Base-by-base conservation (phyloP, 2,888 invertebrate genomes). In the Aethes cnicana region DNA sequence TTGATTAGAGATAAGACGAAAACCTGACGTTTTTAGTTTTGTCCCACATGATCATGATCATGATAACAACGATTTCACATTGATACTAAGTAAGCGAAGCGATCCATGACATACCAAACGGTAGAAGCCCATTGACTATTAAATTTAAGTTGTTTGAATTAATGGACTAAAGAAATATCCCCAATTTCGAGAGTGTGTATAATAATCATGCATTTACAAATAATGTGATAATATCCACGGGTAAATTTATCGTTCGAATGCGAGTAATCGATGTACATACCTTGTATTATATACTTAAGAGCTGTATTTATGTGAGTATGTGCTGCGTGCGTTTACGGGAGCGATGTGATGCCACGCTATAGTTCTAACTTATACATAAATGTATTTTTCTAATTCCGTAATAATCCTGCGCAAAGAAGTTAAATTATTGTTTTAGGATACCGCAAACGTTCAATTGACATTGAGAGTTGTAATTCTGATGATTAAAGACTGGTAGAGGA, bases 181-280 rank as follows among this genome's bases (percentile, higher is more conserved):
- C 48, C 25, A 44, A 37, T 41, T 46, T 43, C 36, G 26, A 41
- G 39, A 49, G 50, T 44, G 49, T 36, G 43, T 50, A 30, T 49
- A 37, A 47, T 50, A 37, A 47, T 50, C 39, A 32, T 42, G 63
- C 65, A 61, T 62, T 50, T 57, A 65, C 54, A 66, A 67, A 68
- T 71, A 76, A 74, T 73, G 81, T 84, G 84, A 81, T 72, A 70
- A 60, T 55, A 79, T 72, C 67, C 69, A 74, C 69, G 68, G 68
- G 65, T 72, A 68, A 61, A 61, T 60, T 60, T 68, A 64, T 65
- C 61, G 69, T 69, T 65, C 63, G 72, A 69, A 74, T 62, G 68
- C 70, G 70, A 63, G 44, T 46, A 44, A 39, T 46, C n/a, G 32
- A 33, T 52, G 52, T 52, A 46, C 25, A 52, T 52, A 52, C 36